Evolutionary conservation across 35 echinoderm and acorn worm species (phyloP).

Genomic region (Apostichopus californicus): DNA sequence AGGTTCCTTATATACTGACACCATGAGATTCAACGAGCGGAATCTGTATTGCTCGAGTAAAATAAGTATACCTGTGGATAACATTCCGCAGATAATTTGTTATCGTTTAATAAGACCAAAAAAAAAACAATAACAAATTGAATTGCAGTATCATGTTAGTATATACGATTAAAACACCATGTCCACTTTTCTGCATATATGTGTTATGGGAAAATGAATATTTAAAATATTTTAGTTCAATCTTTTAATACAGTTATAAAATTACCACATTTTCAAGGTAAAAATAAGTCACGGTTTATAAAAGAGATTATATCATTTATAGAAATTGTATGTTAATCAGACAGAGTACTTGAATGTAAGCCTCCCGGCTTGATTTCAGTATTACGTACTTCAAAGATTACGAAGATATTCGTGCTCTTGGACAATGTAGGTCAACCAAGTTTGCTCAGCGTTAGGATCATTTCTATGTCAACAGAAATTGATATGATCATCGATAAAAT

Average conservation of each 20-base stretch:
- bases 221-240: not conserved
- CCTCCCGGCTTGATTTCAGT: too few relatives aligned
- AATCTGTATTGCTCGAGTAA: not conserved
- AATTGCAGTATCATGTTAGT: not conserved
- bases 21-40: not conserved
- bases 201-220: not conserved
- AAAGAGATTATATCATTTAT: too few relatives aligned
- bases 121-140: not conserved
- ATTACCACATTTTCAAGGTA: too few relatives aligned
- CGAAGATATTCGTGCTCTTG: not conserved
- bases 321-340: too few relatives aligned
- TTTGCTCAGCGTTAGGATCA: not conserved
- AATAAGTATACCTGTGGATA: not conserved
- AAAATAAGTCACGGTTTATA: too few relatives aligned
- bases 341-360: too few relatives aligned
- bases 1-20: slow-evolving; percentile 1
- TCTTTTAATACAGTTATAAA: not conserved
- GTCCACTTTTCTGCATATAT: too few relatives aligned
- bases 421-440: not conserved
- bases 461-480: not conserved
- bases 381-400: too few relatives aligned
- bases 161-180: too few relatives aligned
- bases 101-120: not conserved
- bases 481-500: not conserved
- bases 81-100: not conserved